Base-by-base conservation (phyloP, 2,888 invertebrate genomes). In the Monopis laevigella region DNA sequence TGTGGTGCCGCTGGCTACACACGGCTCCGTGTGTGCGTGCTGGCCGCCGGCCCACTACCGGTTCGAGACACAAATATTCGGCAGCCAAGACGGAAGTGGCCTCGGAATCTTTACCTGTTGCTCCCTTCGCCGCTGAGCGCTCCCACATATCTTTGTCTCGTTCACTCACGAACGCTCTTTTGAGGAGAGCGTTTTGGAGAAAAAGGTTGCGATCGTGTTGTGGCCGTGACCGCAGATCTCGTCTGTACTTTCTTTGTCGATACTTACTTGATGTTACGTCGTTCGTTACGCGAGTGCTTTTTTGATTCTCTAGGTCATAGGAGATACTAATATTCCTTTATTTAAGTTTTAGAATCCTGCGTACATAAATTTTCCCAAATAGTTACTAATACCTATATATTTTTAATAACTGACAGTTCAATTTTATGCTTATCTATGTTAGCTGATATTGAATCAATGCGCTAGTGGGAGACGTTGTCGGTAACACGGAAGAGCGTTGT, bases 21-120 rank as follows among this genome's bases (percentile, higher is more conserved):
- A 38, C 13, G 39, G 21, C 11, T 8, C 18, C 55, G 62, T 56
- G 58, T 66, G 63, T 65, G 68, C 61, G 65, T 64, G 63, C 72
- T 77, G 78, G 75, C 78, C 62, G 68, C 41, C 65, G 64, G 66
- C 77, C 75, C 75, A 80, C 80, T 78, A 80, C 80, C 80, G 80
- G 80, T 80, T 78, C 68, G 70, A 74, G 72, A 78, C 78, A 78
- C 74, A 78, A 78, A 80, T 80, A 80, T 80, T 80, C 78, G 80
- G 77, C 80, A 74, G 78, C 78, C 70, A 78, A 80, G 78, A 77
- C 80, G 80, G 80, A 80, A 80, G 78, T 80, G 77, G 75, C 78
- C 78, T 80, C 80, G 78, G 78, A 78, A 80, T 80, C 80, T 77
- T 78, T 80, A 78, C 78, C 80, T 78, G 80, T 80, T 78, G 78